These are phyloP conservation scores for Muscicapa adusta DNA, from an alignment of 2,113 vertebrate species.

Conservation along the genomic window DNA sequence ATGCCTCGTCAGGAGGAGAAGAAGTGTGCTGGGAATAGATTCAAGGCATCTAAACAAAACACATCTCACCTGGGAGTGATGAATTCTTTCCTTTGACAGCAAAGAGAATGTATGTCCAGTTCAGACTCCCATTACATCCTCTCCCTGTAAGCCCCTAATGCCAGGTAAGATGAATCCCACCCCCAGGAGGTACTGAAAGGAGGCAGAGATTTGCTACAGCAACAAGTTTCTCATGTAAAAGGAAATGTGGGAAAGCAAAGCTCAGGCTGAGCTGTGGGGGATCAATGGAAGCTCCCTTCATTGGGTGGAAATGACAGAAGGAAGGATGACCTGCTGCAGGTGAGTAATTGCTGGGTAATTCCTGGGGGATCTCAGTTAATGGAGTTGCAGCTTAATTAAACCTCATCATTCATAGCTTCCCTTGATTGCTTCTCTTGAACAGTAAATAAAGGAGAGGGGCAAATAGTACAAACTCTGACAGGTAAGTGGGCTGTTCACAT, in stretches of 20 bases:
- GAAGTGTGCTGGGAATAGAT: not conserved
- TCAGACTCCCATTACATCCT: not conserved
- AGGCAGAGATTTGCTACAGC: not conserved
- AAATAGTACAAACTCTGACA: not conserved
- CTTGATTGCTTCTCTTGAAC: not conserved
- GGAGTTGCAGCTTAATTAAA: constrained; percentile 22
- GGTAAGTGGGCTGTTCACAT: not conserved
- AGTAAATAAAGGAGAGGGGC: not conserved
- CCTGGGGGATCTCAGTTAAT: not conserved
- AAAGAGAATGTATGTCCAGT: not conserved
- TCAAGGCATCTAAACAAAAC: not conserved
- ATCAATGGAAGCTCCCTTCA: not conserved
- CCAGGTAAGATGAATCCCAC: not conserved
- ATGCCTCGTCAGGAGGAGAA: not conserved
- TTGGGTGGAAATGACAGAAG: not conserved
- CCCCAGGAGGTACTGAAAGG: not conserved
- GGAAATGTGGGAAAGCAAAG: not conserved
- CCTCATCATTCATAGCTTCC: not conserved
- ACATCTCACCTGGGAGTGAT: not conserved
- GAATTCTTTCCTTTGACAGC: not conserved
- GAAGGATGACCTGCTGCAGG: not conserved
- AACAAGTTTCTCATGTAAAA: not conserved
- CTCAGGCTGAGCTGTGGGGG: not conserved
- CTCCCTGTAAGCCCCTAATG: not conserved
- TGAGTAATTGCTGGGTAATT: not conserved